A percentile compares a stretch with the other conserved stretches of the same genome.
These are phyloP conservation scores for Hermodice carunculata DNA, from an alignment of 2,888 invertebrate genomes.

Conservation along the genomic window DNA sequence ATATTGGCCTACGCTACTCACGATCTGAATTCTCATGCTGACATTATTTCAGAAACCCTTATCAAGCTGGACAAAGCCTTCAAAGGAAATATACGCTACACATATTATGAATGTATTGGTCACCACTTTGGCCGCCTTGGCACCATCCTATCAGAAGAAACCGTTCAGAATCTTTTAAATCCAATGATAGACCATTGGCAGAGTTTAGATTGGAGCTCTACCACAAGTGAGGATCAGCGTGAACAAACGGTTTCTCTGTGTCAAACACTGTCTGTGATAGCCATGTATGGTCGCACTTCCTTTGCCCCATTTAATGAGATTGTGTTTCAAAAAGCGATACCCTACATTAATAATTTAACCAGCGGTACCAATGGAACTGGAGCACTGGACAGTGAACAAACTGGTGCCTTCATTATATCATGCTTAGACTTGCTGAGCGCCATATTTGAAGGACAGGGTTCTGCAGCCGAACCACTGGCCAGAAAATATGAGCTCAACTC, in stretches of 20 bases:
- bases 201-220: slow-evolving; percentile 6
- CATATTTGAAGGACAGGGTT: slow-evolving; percentile 36
- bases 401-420: slow-evolving; percentile 9
- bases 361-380: not conserved
- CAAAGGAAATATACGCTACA: slow-evolving; percentile 17
- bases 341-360: slow-evolving; percentile 4
- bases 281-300: slow-evolving; percentile 13
- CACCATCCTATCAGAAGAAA: slow-evolving; percentile 12
- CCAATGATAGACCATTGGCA: slow-evolving; percentile 34
- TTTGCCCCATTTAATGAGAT: slow-evolving; percentile 25
- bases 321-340: slow-evolving; percentile 24
- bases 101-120: slow-evolving; percentile 37
- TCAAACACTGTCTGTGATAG: slow-evolving; percentile 31
- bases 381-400: not conserved
- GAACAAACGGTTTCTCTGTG: slow-evolving; percentile 28
- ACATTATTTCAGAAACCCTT: slow-evolving; percentile 24
- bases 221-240: not conserved
- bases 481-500: slow-evolving; percentile 15
- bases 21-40: slow-evolving; percentile 25
- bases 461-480: not conserved
- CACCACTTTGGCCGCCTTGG: slow-evolving; percentile 33
- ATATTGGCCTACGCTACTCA: slow-evolving; percentile 24
- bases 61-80: slow-evolving; percentile 6
- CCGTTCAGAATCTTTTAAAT: slow-evolving; percentile 16
- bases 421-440: slow-evolving; percentile 37